Base-by-base conservation (phyloP, 2,888 invertebrate species). In the Drosophila rellima region DNA sequence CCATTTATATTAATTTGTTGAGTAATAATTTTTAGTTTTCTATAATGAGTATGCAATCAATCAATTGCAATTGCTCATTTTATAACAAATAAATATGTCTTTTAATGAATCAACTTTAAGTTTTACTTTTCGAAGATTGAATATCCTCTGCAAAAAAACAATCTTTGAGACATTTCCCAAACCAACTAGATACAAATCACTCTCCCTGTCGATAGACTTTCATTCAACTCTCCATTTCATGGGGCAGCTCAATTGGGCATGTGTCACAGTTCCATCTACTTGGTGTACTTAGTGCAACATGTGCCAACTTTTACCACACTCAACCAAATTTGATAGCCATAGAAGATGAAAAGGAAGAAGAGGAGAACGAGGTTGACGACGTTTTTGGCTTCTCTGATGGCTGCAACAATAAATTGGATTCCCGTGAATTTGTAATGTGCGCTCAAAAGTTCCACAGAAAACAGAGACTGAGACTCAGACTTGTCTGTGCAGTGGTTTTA, bases 371-470 rank as follows among this genome's bases (percentile, higher is more conserved):
- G 5, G 11, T 5, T 55, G 78, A 72, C 20, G 23, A 55, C 17
- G 57, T 57, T 57, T 69, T 63, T 73, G 68, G 72, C 68, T 72
- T 61, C 62, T 54, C 52, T 74, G 66, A 67, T 73, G 73, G 60
- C 52, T 72, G 80, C 78, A 70, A 70, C 82, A 80, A 85, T 81
- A 87, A 87, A 85, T 86, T 87, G 85, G 85, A 87, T 86, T 87
- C 81, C 72, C 50, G 64, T 74, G 87, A 87, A 86, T 85, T 78
- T 86, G 87, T 86, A 87, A 85, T 82, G 82, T 81, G 80, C 74
- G 74, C 81, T 86, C 73, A 69, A 78, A 81, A 80, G 65, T 80
- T 84, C 84, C 67, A 48, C 52, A 60, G 79, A 76, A 78, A 51
- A 60, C 26, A 29, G 17, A 11, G 40, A 44, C 23, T 44, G 15